Percentiles rank a stretch among this genome's conserved stretches.
phyloP scores from a whole-genome alignment of 2,113 vertebrate species.

The Scalopus aquaticus region DNA sequence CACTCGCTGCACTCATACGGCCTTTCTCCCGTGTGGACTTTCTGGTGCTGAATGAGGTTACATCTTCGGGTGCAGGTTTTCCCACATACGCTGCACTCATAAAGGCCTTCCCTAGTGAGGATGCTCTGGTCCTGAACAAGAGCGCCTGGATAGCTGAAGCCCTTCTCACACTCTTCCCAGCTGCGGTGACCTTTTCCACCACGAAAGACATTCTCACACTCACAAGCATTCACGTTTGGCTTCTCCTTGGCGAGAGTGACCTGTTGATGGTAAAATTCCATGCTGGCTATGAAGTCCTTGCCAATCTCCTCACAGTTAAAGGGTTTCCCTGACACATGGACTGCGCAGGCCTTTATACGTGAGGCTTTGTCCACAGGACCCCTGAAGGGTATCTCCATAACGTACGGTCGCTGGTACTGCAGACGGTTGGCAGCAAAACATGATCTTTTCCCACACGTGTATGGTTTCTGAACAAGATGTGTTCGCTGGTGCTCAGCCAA shows the following conservation, averaged over 20 bases:
- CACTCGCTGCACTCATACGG: conserved; percentile 59
- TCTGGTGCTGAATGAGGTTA: conserved; percentile 71
- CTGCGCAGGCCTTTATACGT: background rate
- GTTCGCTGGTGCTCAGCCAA: background rate
- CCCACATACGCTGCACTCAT: conserved; percentile 53
- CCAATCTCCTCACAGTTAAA: background rate
- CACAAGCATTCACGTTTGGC: background rate
- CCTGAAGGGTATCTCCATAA: background rate
- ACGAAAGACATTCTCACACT: background rate
- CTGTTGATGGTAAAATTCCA: background rate
- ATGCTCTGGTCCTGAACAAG: background rate
- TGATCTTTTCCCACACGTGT: background rate
- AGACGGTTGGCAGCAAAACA: background rate
- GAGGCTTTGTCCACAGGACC: background rate
- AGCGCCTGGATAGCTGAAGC: background rate
- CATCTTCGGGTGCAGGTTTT: conserved; percentile 62
- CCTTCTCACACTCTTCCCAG: conserved; percentile 8
- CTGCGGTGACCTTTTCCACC: background rate
- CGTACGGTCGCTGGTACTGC: background rate
- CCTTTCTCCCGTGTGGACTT: conserved; percentile 55
- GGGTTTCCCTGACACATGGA: background rate
- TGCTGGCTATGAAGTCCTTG: background rate
- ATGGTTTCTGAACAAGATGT: background rate
- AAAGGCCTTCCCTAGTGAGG: background rate
- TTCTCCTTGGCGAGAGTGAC: background rate